Percentiles rank a stretch among this genome's conserved stretches.
phyloP scores from a whole-genome alignment of 2,797 vertebrate species.

The Phylloscopus collybita region DNA sequence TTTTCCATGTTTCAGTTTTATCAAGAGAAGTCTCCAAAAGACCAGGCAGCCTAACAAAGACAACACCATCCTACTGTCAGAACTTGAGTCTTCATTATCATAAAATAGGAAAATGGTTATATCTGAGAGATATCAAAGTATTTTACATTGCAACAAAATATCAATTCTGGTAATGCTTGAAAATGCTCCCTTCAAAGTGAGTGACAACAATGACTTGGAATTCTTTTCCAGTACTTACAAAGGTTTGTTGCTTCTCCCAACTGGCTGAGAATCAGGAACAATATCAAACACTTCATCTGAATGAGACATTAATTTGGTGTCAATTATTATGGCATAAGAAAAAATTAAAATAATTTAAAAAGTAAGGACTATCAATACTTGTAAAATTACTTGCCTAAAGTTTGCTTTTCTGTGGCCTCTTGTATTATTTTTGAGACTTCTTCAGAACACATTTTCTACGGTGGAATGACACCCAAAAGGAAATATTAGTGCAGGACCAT shows the following conservation, averaged over 20 bases:
- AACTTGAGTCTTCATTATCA: neutral
- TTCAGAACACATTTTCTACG: conserved; percentile 71
- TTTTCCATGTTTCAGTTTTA: conserved; percentile 47
- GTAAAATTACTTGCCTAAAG: conserved; percentile 75
- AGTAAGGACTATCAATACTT: neutral
- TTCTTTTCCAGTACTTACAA: conserved; percentile 79
- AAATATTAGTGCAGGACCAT: neutral
- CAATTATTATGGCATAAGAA: neutral
- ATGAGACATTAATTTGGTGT: conserved; percentile 52
- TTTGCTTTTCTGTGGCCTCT: conserved; percentile 58
- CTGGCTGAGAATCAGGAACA: conserved; percentile 84
- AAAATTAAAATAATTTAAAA: neutral
- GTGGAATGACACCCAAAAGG: neutral
- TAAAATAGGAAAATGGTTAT: neutral
- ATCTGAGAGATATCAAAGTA: neutral
- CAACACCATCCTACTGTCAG: neutral
- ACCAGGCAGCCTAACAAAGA: conserved; percentile 67
- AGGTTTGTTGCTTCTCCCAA: conserved; percentile 47
- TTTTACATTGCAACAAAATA: neutral
- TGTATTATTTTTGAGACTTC: conserved; percentile 58
- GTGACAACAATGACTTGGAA: neutral
- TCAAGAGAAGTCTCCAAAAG: conserved; percentile 34
- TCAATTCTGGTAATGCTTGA: neutral
- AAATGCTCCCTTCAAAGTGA: neutral
- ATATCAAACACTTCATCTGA: conserved; percentile 79